Evolutionary conservation across 2,888 invertebrate species (phyloP).

Genomic region (Plusia festucae): DNA sequence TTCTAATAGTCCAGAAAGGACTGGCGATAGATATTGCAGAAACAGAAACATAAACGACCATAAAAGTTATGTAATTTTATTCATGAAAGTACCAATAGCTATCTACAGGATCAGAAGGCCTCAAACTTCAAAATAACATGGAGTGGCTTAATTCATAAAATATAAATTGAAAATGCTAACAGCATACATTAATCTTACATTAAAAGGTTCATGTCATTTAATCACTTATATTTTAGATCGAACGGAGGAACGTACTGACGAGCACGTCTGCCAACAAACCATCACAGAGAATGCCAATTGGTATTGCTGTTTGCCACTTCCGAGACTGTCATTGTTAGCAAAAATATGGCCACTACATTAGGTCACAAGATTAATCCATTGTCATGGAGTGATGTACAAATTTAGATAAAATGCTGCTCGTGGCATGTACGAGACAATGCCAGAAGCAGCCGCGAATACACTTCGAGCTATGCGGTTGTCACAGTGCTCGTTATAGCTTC

Average conservation of each 20-base stretch:
- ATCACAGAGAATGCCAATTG: conserved; percentile 63
- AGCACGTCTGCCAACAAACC: conserved; percentile 61
- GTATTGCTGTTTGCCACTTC: conserved; percentile 60
- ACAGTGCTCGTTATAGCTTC: conserved; percentile 24
- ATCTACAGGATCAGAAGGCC: no score
- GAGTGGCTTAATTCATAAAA: no score
- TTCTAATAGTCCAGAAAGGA: no score
- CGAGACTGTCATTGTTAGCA: conserved; percentile 53
- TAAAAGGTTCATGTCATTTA: conserved; percentile 31
- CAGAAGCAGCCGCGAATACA: conserved; percentile 30
- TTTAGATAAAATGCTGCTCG: conserved; percentile 47
- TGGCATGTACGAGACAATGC: conserved; percentile 41
- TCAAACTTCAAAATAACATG: no score
- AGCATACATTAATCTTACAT: conserved; percentile 25
- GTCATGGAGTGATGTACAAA: conserved; percentile 51
- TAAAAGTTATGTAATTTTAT: no score
- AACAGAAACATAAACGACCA: no score
- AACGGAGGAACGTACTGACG: conserved; percentile 21
- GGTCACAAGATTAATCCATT: conserved; percentile 53
- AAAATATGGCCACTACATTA: conserved; percentile 53
- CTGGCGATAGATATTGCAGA: no score
- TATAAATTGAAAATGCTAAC: conserved; percentile 17
- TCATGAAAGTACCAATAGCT: no score
- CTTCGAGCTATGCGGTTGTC: conserved; percentile 11
- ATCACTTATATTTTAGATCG: conserved; percentile 41